phyloP scores from a whole-genome alignment of 2,113 vertebrate species.

The Mesitornis unicolor region DNA sequence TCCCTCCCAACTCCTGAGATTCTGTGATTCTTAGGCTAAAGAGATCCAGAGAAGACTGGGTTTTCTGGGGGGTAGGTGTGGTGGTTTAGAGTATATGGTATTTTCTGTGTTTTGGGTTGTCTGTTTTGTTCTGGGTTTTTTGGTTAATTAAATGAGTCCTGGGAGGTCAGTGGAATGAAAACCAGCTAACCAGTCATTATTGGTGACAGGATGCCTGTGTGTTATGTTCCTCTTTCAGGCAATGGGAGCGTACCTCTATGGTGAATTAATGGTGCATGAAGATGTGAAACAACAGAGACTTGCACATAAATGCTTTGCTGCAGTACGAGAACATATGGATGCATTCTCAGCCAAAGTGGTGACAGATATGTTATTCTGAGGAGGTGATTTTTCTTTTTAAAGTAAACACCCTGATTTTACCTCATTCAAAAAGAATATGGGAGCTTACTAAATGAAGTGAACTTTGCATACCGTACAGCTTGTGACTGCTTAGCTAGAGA shows the following conservation, averaged over 20 bases:
- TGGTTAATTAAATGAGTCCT: background rate
- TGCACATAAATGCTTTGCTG: constrained; percentile 83
- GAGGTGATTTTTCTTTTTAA: constrained; percentile 70
- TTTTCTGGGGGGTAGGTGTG: accelerated
- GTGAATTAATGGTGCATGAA: constrained; percentile 95
- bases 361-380: constrained; percentile 90
- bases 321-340: constrained; percentile 85
- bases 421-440: background rate
- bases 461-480: background rate
- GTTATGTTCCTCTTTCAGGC: constrained; percentile 76
- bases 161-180: background rate
- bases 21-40: background rate
- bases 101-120: background rate
- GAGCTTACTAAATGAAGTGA: background rate
- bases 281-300: constrained; percentile 86
- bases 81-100: background rate
- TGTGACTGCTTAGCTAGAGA: background rate
- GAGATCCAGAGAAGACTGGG: background rate
- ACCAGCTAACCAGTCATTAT: background rate
- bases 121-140: background rate
- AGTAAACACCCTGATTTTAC: background rate
- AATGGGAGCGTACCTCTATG: constrained; percentile 96
- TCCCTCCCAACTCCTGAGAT: no score
- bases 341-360: constrained; percentile 83
- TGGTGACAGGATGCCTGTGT: background rate